Percentiles rank a stretch among this genome's conserved stretches.
Evolutionary conservation across 1,140 invertebrate genomes (phyloP).

Genomic region (Homarus americanus): DNA sequence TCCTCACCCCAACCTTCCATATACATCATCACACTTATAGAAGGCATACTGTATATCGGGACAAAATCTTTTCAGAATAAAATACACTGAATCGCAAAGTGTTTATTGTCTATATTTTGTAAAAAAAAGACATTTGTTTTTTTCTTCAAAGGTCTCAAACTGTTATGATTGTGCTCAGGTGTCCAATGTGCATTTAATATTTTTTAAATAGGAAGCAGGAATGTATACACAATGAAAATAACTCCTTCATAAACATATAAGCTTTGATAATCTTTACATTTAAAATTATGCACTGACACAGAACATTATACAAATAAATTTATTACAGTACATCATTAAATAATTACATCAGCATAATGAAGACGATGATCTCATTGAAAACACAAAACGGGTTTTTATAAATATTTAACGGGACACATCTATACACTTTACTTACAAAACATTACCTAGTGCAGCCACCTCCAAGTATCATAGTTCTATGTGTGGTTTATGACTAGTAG

Average conservation of each 20-base stretch:
- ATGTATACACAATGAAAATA: background rate
- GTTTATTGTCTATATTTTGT: constrained; percentile 1
- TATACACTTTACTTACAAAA: constrained; percentile 60
- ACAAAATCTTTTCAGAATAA: background rate
- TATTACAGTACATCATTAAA: background rate
- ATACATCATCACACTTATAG: background rate
- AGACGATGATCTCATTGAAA: background rate
- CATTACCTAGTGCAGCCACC: constrained; percentile 11
- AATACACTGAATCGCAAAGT: background rate
- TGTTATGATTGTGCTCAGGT: background rate
- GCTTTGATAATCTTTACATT: background rate
- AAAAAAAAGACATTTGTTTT: background rate
- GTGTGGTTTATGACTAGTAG: constrained; percentile 47
- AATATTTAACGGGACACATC: constrained; percentile 36
- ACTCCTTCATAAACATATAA: background rate
- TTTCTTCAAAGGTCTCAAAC: background rate
- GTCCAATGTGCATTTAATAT: background rate
- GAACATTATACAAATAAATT: background rate
- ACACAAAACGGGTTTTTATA: constrained; percentile 33
- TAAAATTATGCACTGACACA: background rate
- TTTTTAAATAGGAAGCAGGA: constrained; percentile 1
- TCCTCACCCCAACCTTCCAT: too few relatives aligned
- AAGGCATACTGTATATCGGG: background rate
- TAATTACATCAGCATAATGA: background rate
- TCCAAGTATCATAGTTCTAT: constrained; percentile 55